Evolutionary conservation across 2,888 invertebrate species (phyloP).

Genomic region (Cataglyphis altisquamis): DNA sequence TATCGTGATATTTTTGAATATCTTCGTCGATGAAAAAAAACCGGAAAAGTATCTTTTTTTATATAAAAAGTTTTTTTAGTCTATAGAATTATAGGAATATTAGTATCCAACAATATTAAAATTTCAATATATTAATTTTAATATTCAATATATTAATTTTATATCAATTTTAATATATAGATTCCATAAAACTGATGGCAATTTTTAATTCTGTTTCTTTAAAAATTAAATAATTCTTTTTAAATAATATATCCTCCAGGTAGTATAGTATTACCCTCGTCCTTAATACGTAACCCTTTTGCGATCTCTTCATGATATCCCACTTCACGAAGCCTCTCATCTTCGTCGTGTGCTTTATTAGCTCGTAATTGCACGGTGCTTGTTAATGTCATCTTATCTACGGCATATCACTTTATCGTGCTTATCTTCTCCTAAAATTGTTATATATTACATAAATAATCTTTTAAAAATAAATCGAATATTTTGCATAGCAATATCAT

Average conservation of each 20-base stretch:
- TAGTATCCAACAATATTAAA: background rate
- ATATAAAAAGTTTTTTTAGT: background rate
- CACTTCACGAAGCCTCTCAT: constrained; percentile 13
- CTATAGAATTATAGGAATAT: background rate
- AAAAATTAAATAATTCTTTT: background rate
- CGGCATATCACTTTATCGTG: background rate
- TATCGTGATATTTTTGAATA: background rate
- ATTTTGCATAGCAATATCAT: background rate
- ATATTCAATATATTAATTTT: too few species aligned
- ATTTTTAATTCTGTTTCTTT: background rate
- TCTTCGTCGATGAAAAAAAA: background rate
- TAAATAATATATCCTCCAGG: background rate
- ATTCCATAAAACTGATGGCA: background rate
- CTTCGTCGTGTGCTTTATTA: constrained; percentile 36
- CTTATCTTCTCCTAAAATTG: constrained; percentile 11
- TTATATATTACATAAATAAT: background rate
- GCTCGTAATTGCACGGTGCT: constrained; percentile 9
- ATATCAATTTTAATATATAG: background rate
- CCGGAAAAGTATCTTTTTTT: background rate
- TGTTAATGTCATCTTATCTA: constrained; percentile 24
- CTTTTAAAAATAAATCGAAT: constrained; percentile 15
- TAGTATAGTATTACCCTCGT: background rate
- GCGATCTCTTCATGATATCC: constrained; percentile 17
- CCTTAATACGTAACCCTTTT: background rate
- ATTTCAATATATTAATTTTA: background rate